Percentiles rank a stretch among this genome's conserved stretches.
Conservation (phyloP, 64 coral and sea anemone species). For the Platygyra sinensis region DNA sequence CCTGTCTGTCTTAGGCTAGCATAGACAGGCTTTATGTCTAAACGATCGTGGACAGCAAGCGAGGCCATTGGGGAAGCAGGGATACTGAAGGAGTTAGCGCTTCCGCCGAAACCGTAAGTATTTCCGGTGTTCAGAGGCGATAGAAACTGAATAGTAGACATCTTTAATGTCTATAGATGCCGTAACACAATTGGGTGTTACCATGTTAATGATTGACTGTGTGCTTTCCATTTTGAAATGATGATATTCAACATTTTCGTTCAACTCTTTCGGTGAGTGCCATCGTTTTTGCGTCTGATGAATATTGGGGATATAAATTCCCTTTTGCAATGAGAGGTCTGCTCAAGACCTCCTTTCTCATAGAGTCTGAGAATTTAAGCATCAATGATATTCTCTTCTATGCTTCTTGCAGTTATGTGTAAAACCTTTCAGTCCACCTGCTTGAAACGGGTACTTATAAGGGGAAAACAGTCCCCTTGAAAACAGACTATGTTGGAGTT, state of each 20-base stretch:
- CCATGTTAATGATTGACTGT: not conserved
- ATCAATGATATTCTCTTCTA: conserved; percentile 17
- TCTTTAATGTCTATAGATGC: conserved; percentile 25
- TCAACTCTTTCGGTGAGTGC: conserved; percentile 37
- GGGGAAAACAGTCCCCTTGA: conserved; percentile 20
- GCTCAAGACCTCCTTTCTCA: conserved; percentile 21
- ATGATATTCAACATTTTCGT: conserved; percentile 41
- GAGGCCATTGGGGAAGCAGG: too few relatives aligned
- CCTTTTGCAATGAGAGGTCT: conserved; percentile 1
- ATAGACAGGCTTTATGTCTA: conserved; percentile 22
- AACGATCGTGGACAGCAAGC: conserved; percentile 28
- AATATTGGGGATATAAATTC: conserved; percentile 46
- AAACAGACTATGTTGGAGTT: conserved; percentile 8
- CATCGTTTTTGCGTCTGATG: conserved; percentile 30
- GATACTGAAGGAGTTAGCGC: too few relatives aligned
- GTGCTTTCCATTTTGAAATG: conserved; percentile 47
- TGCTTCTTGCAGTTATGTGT: conserved; percentile 20
- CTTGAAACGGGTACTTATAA: conserved; percentile 29
- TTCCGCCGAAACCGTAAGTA: too few relatives aligned
- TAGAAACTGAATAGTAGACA: conserved; percentile 27
- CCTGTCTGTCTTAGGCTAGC: too few relatives aligned
- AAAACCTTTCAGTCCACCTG: too few relatives aligned
- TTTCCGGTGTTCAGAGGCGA: conserved; percentile 21
- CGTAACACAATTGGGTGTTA: conserved; percentile 46
- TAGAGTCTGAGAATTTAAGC: conserved; percentile 11